Percentiles rank a stretch among this genome's conserved stretches.
phyloP scores from a whole-genome alignment of 2,113 vertebrate species.

The Passer domesticus region DNA sequence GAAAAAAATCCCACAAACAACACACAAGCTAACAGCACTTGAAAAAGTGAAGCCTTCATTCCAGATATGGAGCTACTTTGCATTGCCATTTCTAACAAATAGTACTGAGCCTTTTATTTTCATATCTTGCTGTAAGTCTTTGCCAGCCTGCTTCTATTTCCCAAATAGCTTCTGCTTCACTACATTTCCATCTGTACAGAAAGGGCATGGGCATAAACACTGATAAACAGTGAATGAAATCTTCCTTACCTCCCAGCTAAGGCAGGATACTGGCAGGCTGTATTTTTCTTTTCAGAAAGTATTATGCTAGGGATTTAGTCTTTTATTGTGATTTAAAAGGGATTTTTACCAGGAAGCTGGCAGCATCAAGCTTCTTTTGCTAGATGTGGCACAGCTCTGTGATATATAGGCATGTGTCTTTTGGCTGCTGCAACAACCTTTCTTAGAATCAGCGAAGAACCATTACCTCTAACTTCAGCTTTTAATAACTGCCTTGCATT shows the following conservation, averaged over 20 bases:
- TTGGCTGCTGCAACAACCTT: not conserved
- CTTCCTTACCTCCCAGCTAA: constrained; percentile 48
- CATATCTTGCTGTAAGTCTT: constrained; percentile 18
- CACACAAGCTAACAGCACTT: not conserved
- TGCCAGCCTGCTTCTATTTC: constrained; percentile 44
- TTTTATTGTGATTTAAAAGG: constrained; percentile 63
- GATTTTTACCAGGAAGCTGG: constrained; percentile 36
- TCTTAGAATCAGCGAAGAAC: not conserved
- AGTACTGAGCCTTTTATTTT: constrained; percentile 33
- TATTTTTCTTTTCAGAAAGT: constrained; percentile 61
- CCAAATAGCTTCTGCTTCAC: constrained; percentile 51
- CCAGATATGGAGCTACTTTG: not conserved
- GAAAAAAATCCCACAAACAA: not conserved
- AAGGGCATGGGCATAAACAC: constrained; percentile 60
- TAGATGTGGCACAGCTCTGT: not conserved
- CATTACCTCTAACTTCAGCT: not conserved
- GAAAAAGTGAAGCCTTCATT: not conserved
- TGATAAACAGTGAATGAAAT: constrained; percentile 61
- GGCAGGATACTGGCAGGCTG: constrained; percentile 31
- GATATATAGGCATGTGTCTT: not conserved
- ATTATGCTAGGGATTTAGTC: constrained; percentile 55
- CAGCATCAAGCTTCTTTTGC: not conserved
- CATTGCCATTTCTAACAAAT: not conserved
- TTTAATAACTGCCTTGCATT: not conserved
- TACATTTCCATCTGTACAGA: constrained; percentile 59